A percentile compares a stretch with the other conserved stretches of the same genome.
Evolutionary conservation across 2,797 vertebrate genomes (phyloP).

Genomic region (Orestias chungarensis): DNA sequence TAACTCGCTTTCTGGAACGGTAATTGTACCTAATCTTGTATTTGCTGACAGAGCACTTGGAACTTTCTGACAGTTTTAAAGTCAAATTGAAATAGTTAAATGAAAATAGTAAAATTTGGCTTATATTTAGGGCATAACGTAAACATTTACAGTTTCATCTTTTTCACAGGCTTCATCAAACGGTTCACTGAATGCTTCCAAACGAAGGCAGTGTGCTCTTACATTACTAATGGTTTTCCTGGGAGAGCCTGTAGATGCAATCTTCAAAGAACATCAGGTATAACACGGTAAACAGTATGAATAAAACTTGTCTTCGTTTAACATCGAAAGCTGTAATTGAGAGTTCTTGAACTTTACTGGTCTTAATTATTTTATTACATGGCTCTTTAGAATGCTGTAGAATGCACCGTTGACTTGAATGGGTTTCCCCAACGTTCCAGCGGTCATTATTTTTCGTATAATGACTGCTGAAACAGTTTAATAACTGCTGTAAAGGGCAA

Average conservation of each 20-base stretch:
- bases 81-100: neutral
- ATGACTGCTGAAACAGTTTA: too few relatives aligned
- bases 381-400: too few relatives aligned
- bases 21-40: too few relatives aligned
- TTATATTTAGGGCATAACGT: neutral
- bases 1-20: too few relatives aligned
- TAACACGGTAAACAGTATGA: neutral
- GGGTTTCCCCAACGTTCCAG: too few relatives aligned
- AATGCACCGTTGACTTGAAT: too few relatives aligned
- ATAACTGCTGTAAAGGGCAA: too few relatives aligned
- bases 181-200: neutral
- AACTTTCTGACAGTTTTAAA: too few relatives aligned
- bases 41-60: too few relatives aligned
- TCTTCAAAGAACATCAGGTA: slow-evolving; percentile 2
- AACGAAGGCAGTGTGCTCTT: slow-evolving; percentile 1
- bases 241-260: neutral
- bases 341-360: too few relatives aligned
- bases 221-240: slow-evolving; percentile 3
- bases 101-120: neutral
- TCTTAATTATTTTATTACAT: too few relatives aligned
- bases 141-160: slow-evolving; percentile 1
- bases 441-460: too few relatives aligned
- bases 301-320: slow-evolving; percentile 1
- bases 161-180: slow-evolving; percentile 3
- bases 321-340: neutral